Percentiles rank a stretch among this genome's conserved stretches.
These are phyloP conservation scores for Agrochola lychnidis DNA, from an alignment of 2,888 invertebrate species.

Conservation along the genomic window DNA sequence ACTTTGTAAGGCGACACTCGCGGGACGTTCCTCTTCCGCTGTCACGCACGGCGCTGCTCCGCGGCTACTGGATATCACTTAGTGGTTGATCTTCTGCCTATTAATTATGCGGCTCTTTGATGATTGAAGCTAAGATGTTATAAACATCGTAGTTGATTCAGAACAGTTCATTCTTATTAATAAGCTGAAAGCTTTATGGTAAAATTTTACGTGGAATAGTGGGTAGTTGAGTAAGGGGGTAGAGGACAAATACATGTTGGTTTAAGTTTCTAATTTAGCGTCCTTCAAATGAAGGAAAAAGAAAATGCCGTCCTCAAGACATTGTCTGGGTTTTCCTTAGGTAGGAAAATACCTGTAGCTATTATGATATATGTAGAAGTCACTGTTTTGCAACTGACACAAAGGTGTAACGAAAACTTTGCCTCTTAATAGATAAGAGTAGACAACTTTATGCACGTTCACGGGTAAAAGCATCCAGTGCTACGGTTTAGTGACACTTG, in stretches of 20 bases:
- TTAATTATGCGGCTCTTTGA: slow-evolving; percentile 40
- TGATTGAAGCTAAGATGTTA: background rate
- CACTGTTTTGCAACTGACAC: slow-evolving; percentile 12
- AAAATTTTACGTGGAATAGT: background rate
- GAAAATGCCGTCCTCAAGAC: background rate
- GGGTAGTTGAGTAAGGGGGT: background rate
- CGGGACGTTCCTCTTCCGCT: slow-evolving; percentile 58
- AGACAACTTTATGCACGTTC: slow-evolving; percentile 1
- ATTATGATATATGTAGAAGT: background rate
- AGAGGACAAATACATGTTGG: background rate
- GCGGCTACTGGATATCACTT: slow-evolving; percentile 54
- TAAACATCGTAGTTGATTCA: background rate
- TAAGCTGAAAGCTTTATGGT: background rate
- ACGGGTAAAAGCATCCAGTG: slow-evolving; percentile 41
- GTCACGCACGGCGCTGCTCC: slow-evolving; percentile 33
- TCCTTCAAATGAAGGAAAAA: background rate
- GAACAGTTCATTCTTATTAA: background rate
- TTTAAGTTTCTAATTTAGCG: background rate
- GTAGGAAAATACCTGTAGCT: background rate
- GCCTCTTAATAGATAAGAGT: slow-evolving; percentile 25
- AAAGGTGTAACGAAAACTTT: slow-evolving; percentile 6
- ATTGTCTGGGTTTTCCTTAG: background rate
- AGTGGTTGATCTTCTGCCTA: slow-evolving; percentile 29
- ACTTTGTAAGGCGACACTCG: slow-evolving; percentile 64
- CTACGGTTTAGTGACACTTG: slow-evolving; percentile 36